Percentiles rank a stretch among this genome's conserved stretches.
Conservation (phyloP, 2,797 vertebrate genomes). For the Labeo calbasu region DNA sequence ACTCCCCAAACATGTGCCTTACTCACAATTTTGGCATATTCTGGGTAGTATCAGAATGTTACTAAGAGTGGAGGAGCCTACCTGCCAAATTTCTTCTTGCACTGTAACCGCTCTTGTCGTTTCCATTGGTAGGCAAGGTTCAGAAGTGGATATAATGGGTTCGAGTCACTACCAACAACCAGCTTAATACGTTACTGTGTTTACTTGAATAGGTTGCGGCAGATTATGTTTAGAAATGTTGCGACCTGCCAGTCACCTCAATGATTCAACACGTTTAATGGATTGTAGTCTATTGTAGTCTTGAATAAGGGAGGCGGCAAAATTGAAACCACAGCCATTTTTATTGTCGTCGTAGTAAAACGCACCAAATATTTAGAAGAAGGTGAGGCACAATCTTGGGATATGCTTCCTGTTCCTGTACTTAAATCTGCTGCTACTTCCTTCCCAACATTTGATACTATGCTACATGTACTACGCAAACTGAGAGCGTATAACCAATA, state of each 20-base stretch:
- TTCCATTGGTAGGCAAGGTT: background rate
- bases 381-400: conserved; percentile 34
- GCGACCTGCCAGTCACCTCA: background rate
- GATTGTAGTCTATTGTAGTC: background rate
- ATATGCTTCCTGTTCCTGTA: conserved; percentile 31
- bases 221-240: background rate
- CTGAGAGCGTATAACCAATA: background rate
- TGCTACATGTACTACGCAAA: conserved; percentile 26
- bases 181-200: conserved; percentile 13
- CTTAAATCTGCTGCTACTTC: conserved; percentile 32
- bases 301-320: background rate
- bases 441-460: conserved; percentile 16
- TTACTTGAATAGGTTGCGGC: conserved; percentile 11
- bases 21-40: conserved; percentile 19
- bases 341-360: conserved; percentile 12
- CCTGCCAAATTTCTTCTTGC: conserved; percentile 30
- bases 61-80: background rate
- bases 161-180: background rate
- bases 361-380: conserved; percentile 26
- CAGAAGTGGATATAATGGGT: background rate
- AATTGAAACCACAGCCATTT: background rate
- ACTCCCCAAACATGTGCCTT: conserved; percentile 43
- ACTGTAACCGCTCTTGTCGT: conserved; percentile 6
- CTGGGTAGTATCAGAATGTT: background rate
- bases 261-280: conserved; percentile 4